Evolutionary conservation across 2,888 invertebrate species (phyloP), one percentile per base, ranked within the genome.

Genomic region (Quadroppia sp.): DNA sequence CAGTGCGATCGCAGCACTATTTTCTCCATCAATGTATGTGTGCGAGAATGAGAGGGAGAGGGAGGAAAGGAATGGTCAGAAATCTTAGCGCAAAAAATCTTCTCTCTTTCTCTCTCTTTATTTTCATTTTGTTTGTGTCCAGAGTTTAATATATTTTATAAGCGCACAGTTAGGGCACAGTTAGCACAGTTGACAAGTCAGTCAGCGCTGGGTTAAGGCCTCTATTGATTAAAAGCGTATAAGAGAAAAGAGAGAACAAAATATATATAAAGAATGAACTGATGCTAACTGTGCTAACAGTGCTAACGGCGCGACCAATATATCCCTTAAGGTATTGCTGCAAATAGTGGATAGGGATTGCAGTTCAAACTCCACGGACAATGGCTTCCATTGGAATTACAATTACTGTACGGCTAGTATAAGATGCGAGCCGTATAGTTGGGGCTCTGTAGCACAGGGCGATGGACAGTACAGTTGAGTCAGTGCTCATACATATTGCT

Each of bases 171-270:
- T 56, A 59, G 59, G 15, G 59, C 4, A 59, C 59, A 25, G 56
- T 56, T 56, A 23, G 59, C 4, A 59, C 59, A 25, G 59, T 59
- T 59, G 59, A 59, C 59, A 59, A 59, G 59, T 59, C 56, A 56
- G 56, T 36, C 45, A 45, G 45, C 59, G 59, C 59, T 30, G 30
- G 30, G 59, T 59, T 30, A 59, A 59, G 28, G 30, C 15, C 25
- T 48, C 20, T 59, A 59, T 59, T 59, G 59, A 59, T 59, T 59
- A 59, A 59, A 59, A 59, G 59, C 59, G 59, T 53, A 20, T 20
- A 13, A 53, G 53, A 53, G 23, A 20, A 20, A 20, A 53, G 23
- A 25, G 7, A 2, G 23, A 53, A 20, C 28, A 32, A 30, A 11
- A 30, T 7, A 59, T n/a, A n/a, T n/a, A n/a, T n/a, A n/a, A n/a